These are phyloP conservation scores for Aleiodes leptofemur DNA, from an alignment of 2,888 invertebrate species.

Conservation along the genomic window DNA sequence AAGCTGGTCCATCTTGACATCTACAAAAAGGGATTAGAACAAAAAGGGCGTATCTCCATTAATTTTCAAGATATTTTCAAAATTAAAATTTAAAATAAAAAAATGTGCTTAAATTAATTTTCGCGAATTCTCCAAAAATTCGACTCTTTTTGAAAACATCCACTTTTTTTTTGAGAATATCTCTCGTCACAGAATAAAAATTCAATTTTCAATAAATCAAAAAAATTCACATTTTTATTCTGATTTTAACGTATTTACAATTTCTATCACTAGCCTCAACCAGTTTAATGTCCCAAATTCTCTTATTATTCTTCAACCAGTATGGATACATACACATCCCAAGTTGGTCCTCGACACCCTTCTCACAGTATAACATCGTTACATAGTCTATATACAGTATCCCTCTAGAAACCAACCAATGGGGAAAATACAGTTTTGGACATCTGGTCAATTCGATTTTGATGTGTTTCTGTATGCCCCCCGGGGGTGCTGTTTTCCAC, in stretches of 20 bases:
- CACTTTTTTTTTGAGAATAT: too few species aligned
- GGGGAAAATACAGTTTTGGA: conserved; percentile 66
- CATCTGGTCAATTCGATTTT: conserved; percentile 75
- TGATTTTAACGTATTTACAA: conserved; percentile 44
- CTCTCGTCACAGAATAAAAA: too few species aligned
- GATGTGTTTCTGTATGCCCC: conserved; percentile 70
- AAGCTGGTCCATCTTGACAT: too few species aligned
- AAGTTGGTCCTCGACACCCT: conserved; percentile 34
- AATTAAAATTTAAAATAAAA: too few species aligned
- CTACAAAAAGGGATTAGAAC: too few species aligned
- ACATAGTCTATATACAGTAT: conserved; percentile 28
- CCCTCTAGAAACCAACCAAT: conserved; percentile 30
- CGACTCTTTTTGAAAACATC: too few species aligned
- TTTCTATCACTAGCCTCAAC: conserved; percentile 48
- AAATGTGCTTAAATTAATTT: too few species aligned
- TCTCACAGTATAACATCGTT: conserved; percentile 22
- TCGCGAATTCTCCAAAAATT: too few species aligned
- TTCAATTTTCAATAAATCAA: too few species aligned
- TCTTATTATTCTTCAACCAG: conserved; percentile 18
- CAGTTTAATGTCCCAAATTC: conserved; percentile 40
- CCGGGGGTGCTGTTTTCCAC: conserved; percentile 60
- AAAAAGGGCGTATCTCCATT: too few species aligned
- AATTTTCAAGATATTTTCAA: too few species aligned
- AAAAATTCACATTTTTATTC: too few species aligned
- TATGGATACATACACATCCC: conserved; percentile 20